Conservation (phyloP, 2,113 vertebrate genomes). For the Perca schrenkii region DNA sequence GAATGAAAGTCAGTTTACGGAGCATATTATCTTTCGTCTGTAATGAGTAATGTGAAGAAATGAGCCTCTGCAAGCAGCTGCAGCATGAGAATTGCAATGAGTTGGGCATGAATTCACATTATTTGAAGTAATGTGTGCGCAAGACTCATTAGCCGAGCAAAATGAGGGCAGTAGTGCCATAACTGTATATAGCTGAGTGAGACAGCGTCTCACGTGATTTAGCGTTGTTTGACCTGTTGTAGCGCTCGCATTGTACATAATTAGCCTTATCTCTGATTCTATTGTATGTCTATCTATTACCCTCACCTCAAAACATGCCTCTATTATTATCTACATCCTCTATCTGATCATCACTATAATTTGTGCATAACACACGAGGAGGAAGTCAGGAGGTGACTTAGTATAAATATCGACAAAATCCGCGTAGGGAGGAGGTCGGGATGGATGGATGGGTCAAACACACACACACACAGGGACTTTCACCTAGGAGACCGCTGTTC, state of each 20-base stretch:
- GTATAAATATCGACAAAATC: too few relatives aligned
- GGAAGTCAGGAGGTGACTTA: too few relatives aligned
- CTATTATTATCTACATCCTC: slow-evolving; percentile 41
- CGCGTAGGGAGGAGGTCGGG: too few relatives aligned
- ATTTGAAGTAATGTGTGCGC: slow-evolving; percentile 48
- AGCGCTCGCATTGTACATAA: slow-evolving; percentile 46
- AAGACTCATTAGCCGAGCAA: slow-evolving; percentile 64
- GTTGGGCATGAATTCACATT: slow-evolving; percentile 49
- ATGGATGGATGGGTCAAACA: too few relatives aligned
- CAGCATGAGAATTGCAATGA: slow-evolving; percentile 40
- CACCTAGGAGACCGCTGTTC: too few relatives aligned
- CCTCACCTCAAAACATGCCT: neutral
- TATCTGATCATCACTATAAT: slow-evolving; percentile 1
- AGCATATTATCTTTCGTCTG: slow-evolving; percentile 37
- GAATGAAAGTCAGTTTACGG: slow-evolving; percentile 58
- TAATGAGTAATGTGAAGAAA: slow-evolving; percentile 51
- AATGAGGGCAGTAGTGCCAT: slow-evolving; percentile 64
- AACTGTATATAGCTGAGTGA: slow-evolving; percentile 42
- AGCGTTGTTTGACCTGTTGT: slow-evolving; percentile 51
- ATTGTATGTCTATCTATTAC: slow-evolving; percentile 45
- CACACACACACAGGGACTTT: too few relatives aligned
- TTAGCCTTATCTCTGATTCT: slow-evolving; percentile 59
- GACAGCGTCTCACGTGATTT: slow-evolving; percentile 26
- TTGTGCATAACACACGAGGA: too few relatives aligned
- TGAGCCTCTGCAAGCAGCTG: slow-evolving; percentile 35